Base-by-base conservation (phyloP, 1,140 invertebrate genomes). In the Tetraneura akinire region DNA sequence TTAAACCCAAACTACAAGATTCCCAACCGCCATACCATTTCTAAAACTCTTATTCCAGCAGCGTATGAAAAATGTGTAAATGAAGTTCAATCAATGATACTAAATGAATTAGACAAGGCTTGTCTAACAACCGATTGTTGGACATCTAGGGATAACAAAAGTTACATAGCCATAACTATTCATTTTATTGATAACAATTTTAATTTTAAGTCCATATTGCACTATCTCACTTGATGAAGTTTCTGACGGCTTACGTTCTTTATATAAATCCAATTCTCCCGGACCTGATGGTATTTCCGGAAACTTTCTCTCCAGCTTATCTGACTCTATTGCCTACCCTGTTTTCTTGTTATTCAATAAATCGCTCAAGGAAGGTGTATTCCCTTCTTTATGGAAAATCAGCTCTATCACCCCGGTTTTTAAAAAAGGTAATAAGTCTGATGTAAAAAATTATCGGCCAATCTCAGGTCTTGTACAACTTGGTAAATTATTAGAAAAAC, bases 91-190 rank as follows among this genome's bases (percentile, higher is more conserved):
- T 10, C 8, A 53, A 32, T 14, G 14, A 51, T 29, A 68, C 1
- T n/a, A 68, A 45, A 68, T 11, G 64, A 55, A 49, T 81, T 71
- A 62, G n/a, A 10, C 21, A 62, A 64, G 4, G 68, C 83, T n/a
- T 82, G 80, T 76, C 57, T 84, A 21, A 83, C 73, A 21, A 83
- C 83, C 1, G 83, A 83, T 81, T 81, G 83, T 29, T 84, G 82
- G 83, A 82, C 83, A 37, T 83, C 80, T 14, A 80, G n/a, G 1
- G 80, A 71, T 66, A 83, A 83, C 60, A 82, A 82, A 49, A 81
- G 81, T 68, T 83, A 80, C 78, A 80, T 83, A 26, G 82, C 80
- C 13, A 60, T 84, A 18, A 81, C 80, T 16, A 81, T 80, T 13
- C 83, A 84, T 80, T 83, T 81, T 81, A 81, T 83, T 29, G 81